Evolutionary conservation across 2,113 vertebrate genomes (phyloP).

Genomic region (Pteruthius melanotis): DNA sequence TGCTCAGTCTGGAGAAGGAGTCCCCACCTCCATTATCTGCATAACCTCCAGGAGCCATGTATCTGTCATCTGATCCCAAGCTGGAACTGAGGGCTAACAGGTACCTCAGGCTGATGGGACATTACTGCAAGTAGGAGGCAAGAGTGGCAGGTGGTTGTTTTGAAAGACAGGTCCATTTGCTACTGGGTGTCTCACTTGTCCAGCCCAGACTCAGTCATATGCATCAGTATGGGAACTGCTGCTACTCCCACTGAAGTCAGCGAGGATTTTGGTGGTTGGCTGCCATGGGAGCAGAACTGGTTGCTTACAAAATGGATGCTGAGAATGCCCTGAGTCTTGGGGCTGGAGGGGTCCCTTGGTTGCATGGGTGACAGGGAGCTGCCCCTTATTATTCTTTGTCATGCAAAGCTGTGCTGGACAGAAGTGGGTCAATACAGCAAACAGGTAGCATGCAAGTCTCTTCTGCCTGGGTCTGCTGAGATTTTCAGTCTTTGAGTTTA

Average conservation of each 20-base stretch:
- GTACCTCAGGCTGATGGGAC: neutral
- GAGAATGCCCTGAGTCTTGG: neutral
- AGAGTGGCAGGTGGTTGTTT: neutral
- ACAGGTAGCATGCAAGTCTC: neutral
- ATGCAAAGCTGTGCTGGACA: neutral
- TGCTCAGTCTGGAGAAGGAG: neutral
- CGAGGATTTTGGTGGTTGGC: neutral
- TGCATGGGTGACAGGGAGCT: neutral
- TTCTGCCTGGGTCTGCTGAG: neutral
- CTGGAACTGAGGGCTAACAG: neutral
- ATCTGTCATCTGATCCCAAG: neutral
- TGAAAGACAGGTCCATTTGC: neutral
- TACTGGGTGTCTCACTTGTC: slow-evolving; percentile 24
- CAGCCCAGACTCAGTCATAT: neutral
- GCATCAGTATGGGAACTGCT: neutral
- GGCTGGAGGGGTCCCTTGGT: fast-evolving
- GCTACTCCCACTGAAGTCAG: neutral
- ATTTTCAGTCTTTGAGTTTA: neutral
- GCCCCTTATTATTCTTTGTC: neutral
- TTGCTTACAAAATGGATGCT: neutral
- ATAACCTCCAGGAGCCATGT: neutral
- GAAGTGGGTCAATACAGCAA: neutral
- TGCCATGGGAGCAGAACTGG: neutral
- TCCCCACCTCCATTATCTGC: neutral
- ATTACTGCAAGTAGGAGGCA: neutral